Percentiles rank a stretch among this genome's conserved stretches.
Evolutionary conservation across 37 sponge, comb jelly and placozoan genomes (phyloP).

Genomic region (Dysidea cf. avara): DNA sequence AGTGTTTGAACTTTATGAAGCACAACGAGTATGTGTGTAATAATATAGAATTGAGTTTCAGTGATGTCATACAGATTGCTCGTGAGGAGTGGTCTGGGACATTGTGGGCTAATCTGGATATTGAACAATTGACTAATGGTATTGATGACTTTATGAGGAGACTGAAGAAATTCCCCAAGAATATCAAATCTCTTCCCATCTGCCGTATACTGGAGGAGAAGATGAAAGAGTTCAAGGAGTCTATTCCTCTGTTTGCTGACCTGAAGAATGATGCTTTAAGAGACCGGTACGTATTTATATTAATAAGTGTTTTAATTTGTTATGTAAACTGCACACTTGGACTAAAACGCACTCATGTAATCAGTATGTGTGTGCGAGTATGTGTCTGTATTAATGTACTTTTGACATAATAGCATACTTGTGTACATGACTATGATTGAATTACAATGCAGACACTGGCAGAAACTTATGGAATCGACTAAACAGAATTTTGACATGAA

Average conservation of each 20-base stretch:
- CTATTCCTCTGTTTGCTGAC: slow-evolving; percentile 96
- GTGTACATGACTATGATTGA: not conserved
- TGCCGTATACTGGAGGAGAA: slow-evolving; percentile 93
- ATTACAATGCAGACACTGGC: slow-evolving; percentile 80
- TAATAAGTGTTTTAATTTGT: too few species aligned
- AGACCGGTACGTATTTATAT: slow-evolving; percentile 79
- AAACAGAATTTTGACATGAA: slow-evolving; percentile 99
- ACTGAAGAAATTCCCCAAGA: slow-evolving; percentile 88
- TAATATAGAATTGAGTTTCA: not conserved
- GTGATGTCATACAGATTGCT: slow-evolving; percentile 51
- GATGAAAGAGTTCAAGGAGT: slow-evolving; percentile 96
- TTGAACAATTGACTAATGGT: slow-evolving; percentile 83
- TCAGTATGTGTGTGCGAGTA: too few species aligned
- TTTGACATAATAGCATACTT: not conserved
- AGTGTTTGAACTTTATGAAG: slow-evolving; percentile 87
- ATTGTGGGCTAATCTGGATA: slow-evolving; percentile 97
- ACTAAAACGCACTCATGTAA: too few species aligned
- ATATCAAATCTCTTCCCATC: slow-evolving; percentile 83
- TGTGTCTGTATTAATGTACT: not conserved
- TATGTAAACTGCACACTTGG: too few species aligned
- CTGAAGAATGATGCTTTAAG: slow-evolving; percentile 97
- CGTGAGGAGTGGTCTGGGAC: slow-evolving; percentile 97
- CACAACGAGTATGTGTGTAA: slow-evolving; percentile 77
- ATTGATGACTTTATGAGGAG: slow-evolving; percentile 91
- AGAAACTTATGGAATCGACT: slow-evolving; percentile 93